Conservation (phyloP, 2,888 invertebrate species). For the Lycophotia porphyrea region DNA sequence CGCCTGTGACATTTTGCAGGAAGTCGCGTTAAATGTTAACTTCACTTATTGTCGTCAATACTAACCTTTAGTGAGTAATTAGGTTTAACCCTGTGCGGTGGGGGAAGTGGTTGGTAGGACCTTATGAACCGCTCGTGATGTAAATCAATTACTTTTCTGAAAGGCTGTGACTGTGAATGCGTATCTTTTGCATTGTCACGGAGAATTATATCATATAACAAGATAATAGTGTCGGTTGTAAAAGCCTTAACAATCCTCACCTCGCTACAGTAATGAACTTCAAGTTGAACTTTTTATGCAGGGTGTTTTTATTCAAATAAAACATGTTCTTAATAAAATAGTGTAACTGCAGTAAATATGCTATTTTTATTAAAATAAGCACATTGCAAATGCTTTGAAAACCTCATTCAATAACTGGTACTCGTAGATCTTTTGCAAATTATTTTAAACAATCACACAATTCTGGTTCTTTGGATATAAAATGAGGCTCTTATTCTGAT, state of each 20-base stretch:
- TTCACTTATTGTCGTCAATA: conserved; percentile 3
- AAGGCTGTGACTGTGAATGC: conserved; percentile 21
- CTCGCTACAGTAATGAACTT: conserved; percentile 42
- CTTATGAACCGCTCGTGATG: conserved; percentile 30
- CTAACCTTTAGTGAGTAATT: conserved; percentile 44
- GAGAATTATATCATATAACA: conserved; percentile 19
- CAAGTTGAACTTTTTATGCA: conserved; percentile 37
- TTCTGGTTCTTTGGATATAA: background rate
- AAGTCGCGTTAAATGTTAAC: conserved; percentile 23
- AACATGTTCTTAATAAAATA: background rate
- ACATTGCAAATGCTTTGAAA: background rate
- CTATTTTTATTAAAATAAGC: background rate
- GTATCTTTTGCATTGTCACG: conserved; percentile 51
- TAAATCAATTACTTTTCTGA: conserved; percentile 24
- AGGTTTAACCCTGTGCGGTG: conserved; percentile 55
- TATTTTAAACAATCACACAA: background rate
- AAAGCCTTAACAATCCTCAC: conserved; percentile 39
- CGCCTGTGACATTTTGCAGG: conserved; percentile 38
- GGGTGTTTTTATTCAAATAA: conserved; percentile 1
- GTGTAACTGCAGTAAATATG: background rate
- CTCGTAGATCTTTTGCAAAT: background rate
- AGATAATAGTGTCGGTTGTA: conserved; percentile 44
- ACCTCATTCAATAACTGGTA: background rate
- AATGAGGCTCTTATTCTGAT: background rate
- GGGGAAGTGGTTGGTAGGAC: conserved; percentile 39